These are phyloP conservation scores for Tichodroma muraria DNA, from an alignment of 2,113 vertebrate genomes.

Conservation along the genomic window DNA sequence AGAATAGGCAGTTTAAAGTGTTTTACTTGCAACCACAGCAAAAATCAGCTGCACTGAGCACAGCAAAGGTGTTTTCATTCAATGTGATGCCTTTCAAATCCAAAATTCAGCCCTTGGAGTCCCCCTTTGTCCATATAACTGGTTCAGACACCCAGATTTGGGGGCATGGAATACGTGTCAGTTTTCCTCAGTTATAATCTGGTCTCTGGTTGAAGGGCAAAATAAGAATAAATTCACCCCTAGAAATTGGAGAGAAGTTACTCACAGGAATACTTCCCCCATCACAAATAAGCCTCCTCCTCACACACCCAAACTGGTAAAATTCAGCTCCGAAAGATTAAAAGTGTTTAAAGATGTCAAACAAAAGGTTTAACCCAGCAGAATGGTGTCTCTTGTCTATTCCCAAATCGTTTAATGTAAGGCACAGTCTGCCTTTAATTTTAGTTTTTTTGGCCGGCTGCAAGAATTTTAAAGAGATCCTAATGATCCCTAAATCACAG, in stretches of 20 bases:
- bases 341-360: not conserved
- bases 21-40: not conserved
- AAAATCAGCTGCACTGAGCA: not conserved
- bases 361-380: not conserved
- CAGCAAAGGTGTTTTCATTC: not conserved
- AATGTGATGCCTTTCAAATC: not conserved
- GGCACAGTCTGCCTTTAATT: slow-evolving; percentile 39
- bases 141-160: not conserved
- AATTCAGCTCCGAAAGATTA: not conserved
- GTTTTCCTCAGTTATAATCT: not conserved
- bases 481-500: slow-evolving; percentile 44
- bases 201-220: not conserved
- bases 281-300: not conserved
- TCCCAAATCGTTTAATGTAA: slow-evolving; percentile 8
- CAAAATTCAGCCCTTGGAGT: not conserved
- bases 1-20: not conserved
- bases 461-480: slow-evolving; percentile 42
- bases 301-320: not conserved
- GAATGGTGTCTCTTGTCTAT: not conserved
- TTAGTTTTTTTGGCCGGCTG: not conserved
- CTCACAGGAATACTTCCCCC: not conserved
- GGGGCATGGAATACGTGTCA: rapidly evolving
- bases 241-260: not conserved
- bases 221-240: not conserved
- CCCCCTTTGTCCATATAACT: not conserved